These are phyloP conservation scores for Atta cephalotes DNA, from an alignment of 1,140 invertebrate species.

Conservation along the genomic window DNA sequence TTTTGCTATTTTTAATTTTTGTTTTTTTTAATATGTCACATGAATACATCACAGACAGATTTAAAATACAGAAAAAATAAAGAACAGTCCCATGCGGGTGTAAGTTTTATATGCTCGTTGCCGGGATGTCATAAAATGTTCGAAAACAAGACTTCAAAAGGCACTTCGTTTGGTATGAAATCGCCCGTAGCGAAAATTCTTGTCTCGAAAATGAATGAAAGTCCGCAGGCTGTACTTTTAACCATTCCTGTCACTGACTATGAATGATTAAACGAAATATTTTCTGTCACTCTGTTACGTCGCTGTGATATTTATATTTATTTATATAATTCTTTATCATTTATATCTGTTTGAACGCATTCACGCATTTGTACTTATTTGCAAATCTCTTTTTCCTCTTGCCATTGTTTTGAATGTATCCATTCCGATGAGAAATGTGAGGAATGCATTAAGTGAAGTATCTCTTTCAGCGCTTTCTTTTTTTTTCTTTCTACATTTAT, in stretches of 20 bases:
- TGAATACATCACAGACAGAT: background rate
- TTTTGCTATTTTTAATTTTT: background rate
- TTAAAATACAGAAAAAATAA: background rate
- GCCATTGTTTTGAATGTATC: background rate
- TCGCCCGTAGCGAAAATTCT: conserved; percentile 17
- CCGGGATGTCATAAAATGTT: background rate
- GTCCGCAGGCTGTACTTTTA: conserved; percentile 34
- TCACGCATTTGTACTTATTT: background rate
- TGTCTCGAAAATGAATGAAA: conserved; percentile 37
- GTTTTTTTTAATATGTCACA: background rate
- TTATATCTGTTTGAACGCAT: conserved; percentile 6
- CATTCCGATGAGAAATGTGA: background rate
- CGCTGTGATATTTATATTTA: conserved; percentile 13
- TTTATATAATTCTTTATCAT: background rate
- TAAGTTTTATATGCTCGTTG: conserved; percentile 29
- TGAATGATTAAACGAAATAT: conserved; percentile 49
- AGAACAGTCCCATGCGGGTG: background rate
- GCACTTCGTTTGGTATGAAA: conserved; percentile 16
- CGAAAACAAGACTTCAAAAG: conserved; percentile 43
- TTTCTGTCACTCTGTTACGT: background rate
- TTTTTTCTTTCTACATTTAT: background rate
- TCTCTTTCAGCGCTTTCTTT: background rate
- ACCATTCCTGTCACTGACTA: background rate
- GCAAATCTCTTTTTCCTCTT: background rate
- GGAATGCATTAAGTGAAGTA: background rate